Conservation (phyloP, 1,140 invertebrate species). For the Holcopasites calliopsidis region DNA sequence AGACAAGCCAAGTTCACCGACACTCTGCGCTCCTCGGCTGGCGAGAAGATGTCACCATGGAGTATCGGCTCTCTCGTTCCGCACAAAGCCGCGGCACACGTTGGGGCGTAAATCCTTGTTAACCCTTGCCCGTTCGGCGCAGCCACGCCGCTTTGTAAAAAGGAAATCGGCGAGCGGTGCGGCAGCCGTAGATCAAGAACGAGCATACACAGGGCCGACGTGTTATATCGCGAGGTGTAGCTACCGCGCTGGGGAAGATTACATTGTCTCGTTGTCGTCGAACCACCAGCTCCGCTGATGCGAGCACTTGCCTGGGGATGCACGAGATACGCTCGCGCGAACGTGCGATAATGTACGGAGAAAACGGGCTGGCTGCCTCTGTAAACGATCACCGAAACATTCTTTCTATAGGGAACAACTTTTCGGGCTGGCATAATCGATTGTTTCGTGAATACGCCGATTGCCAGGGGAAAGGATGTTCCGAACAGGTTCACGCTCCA, state of each 20-base stretch:
- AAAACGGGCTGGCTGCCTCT: not conserved
- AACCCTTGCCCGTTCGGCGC: not conserved
- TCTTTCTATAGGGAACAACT: no score
- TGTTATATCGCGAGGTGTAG: not conserved
- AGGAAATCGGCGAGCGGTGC: not conserved
- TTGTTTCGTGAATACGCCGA: no score
- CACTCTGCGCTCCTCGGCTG: no score
- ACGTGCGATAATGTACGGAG: not conserved
- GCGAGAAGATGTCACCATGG: not conserved
- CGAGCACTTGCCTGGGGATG: not conserved
- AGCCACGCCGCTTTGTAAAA: not conserved
- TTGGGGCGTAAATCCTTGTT: not conserved
- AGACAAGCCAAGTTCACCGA: no score
- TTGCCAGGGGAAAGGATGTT: no score
- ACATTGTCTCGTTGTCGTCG: conserved; percentile 15
- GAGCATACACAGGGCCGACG: not conserved
- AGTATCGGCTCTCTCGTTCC: not conserved
- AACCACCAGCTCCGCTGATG: not conserved
- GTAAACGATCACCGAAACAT: not conserved
- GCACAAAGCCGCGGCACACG: no score
- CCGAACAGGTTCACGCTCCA: no score
- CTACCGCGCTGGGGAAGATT: not conserved
- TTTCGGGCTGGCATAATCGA: no score
- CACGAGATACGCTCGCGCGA: not conserved
- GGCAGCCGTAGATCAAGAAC: conserved; percentile 3